These are phyloP conservation scores for Drosophila maculinotata DNA, from an alignment of 2,888 invertebrate species.

Conservation along the genomic window DNA sequence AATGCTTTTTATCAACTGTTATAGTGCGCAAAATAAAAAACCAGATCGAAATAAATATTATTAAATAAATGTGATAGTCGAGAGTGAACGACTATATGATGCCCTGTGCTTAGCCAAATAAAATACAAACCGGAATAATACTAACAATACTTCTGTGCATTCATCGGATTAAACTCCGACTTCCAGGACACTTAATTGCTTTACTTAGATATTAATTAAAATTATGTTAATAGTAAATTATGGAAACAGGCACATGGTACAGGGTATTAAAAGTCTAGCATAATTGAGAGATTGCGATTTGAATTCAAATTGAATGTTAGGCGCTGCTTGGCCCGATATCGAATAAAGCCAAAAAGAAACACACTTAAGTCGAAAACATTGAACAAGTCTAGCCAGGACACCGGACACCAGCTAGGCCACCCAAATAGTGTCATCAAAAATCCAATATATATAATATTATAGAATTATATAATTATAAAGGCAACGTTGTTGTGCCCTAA, in stretches of 20 bases:
- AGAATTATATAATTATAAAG: not conserved
- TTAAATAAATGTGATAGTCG: constrained; percentile 48
- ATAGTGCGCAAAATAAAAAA: constrained; percentile 13
- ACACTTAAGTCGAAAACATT: not conserved
- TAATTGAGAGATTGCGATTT: constrained; percentile 5
- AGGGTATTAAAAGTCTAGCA: constrained; percentile 7
- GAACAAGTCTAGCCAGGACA: constrained; percentile 5
- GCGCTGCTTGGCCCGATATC: too few relatives aligned
- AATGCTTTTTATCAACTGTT: constrained; percentile 26
- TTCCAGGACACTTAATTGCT: too few relatives aligned
- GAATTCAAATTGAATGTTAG: constrained; percentile 12
- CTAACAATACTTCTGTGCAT: constrained; percentile 6
- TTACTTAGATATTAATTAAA: too few relatives aligned
- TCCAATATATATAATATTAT: constrained; percentile 1
- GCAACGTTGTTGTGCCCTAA: constrained; percentile 26
- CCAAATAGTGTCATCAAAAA: constrained; percentile 13
- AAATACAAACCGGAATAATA: not conserved
- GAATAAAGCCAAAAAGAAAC: constrained; percentile 27
- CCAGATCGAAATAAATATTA: constrained; percentile 4
- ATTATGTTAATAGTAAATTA: too few relatives aligned
- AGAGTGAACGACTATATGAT: constrained; percentile 52
- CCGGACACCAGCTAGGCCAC: constrained; percentile 16
- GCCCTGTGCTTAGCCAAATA: constrained; percentile 38
- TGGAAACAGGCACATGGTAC: constrained; percentile 15
- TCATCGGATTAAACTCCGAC: too few relatives aligned